Evolutionary conservation across 2,113 vertebrate genomes (phyloP).

Genomic region (Otis tarda): DNA sequence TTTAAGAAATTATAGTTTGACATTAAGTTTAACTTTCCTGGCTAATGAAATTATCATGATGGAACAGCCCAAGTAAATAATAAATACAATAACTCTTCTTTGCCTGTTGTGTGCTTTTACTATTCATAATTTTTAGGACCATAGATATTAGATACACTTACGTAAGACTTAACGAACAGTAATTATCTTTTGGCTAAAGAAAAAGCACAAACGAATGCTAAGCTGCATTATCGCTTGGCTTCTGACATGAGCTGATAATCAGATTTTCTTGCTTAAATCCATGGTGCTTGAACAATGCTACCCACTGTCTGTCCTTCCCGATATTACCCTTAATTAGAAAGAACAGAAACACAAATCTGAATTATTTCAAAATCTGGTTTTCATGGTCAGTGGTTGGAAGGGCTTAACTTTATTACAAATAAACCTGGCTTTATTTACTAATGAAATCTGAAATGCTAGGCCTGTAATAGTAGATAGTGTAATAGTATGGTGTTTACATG

Average conservation of each 20-base stretch:
- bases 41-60: slow-evolving; percentile 80
- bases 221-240: slow-evolving; percentile 96
- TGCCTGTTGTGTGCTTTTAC: slow-evolving; percentile 78
- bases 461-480: slow-evolving; percentile 63
- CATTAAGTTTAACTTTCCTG: slow-evolving; percentile 74
- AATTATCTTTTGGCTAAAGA: slow-evolving; percentile 93
- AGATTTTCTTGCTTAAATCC: slow-evolving; percentile 98
- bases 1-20: slow-evolving; percentile 78
- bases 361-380: slow-evolving; percentile 99
- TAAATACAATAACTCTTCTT: slow-evolving; percentile 82
- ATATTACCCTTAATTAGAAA: slow-evolving; percentile 98
- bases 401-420: slow-evolving; percentile 99
- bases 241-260: slow-evolving; percentile 99
- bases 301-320: slow-evolving; percentile 91
- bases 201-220: slow-evolving; percentile 93
- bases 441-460: slow-evolving; percentile 80
- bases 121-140: slow-evolving; percentile 82
- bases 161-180: slow-evolving; percentile 84
- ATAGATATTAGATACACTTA: slow-evolving; percentile 84
- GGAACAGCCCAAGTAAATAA: slow-evolving; percentile 77
- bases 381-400: slow-evolving; percentile 84
- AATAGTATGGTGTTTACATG: slow-evolving; percentile 68
- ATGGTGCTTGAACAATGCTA: slow-evolving; percentile 90
- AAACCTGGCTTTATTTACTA: slow-evolving; percentile 94
- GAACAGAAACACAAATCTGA: slow-evolving; percentile 99